Evolutionary conservation across 2,888 invertebrate genomes (phyloP).

Genomic region (Leptopilina drosophilae): DNA sequence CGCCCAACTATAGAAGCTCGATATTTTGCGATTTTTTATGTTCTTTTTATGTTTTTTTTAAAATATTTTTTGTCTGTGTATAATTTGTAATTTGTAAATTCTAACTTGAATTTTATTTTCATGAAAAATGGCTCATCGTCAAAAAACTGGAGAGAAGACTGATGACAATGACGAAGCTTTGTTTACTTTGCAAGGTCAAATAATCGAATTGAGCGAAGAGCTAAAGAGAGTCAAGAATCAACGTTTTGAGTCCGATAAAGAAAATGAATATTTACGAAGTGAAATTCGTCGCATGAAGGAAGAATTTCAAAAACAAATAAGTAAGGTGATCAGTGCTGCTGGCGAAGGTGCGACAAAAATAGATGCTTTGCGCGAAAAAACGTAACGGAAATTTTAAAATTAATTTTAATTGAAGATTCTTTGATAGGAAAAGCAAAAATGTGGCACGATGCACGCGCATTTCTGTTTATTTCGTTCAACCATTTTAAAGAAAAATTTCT

Average conservation of each 20-base stretch:
- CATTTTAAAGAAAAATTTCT: slow-evolving; percentile 4
- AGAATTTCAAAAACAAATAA: not conserved
- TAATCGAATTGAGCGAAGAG: not conserved
- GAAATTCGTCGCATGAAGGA: slow-evolving; percentile 14
- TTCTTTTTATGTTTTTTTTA: no score
- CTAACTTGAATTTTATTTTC: no score
- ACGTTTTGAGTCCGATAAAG: not conserved
- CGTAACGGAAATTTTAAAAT: not conserved
- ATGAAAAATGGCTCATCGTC: no score
- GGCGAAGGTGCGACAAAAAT: not conserved
- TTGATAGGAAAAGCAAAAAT: not conserved
- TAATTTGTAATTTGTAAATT: no score
- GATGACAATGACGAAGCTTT: slow-evolving; percentile 8
- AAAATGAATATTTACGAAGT: not conserved
- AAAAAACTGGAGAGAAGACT: no score
- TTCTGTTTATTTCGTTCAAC: not conserved
- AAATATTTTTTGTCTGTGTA: no score
- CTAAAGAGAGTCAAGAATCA: not conserved
- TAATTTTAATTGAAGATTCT: slow-evolving; percentile 20
- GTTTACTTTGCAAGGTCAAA: not conserved
- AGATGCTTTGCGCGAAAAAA: not conserved
- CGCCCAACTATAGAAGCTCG: no score
- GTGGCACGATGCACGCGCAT: not conserved
- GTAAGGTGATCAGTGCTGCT: no score
- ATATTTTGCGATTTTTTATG: no score